phyloP scores from a whole-genome alignment of 2,888 invertebrate genomes.

The Sialis lutaria region DNA sequence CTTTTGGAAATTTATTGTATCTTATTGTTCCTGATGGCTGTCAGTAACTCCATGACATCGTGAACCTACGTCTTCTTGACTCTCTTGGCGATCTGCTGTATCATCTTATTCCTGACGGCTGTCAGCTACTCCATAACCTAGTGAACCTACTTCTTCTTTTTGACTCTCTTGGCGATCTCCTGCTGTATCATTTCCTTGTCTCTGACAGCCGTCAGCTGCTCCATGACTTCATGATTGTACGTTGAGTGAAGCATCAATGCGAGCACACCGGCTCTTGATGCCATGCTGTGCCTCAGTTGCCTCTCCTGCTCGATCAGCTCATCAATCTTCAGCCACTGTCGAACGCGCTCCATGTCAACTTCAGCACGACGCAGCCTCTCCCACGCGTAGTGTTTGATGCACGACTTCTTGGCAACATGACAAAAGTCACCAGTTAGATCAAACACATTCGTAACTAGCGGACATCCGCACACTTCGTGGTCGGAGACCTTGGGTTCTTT shows the following conservation, averaged over 20 bases:
- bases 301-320: slow-evolving; percentile 88
- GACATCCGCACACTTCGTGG: slow-evolving; percentile 85
- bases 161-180: too few relatives aligned
- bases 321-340: slow-evolving; percentile 86
- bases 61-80: too few relatives aligned
- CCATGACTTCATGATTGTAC: slow-evolving; percentile 84
- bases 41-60: too few relatives aligned
- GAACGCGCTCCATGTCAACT: slow-evolving; percentile 84
- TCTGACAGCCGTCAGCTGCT: slow-evolving; percentile 40
- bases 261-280: slow-evolving; percentile 74
- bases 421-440: slow-evolving; percentile 77
- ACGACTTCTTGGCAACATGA: slow-evolving; percentile 72
- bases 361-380: slow-evolving; percentile 87
- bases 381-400: slow-evolving; percentile 87
- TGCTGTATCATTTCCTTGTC: slow-evolving; percentile 21
- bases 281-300: slow-evolving; percentile 56
- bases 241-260: slow-evolving; percentile 94
- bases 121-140: too few relatives aligned
- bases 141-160: too few relatives aligned
- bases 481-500: slow-evolving; percentile 83
- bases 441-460: slow-evolving; percentile 71
- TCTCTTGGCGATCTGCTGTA: too few relatives aligned
- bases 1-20: too few relatives aligned
- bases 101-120: too few relatives aligned
- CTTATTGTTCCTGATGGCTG: too few relatives aligned